These are phyloP conservation scores for Glareola pratincola DNA, from an alignment of 2,113 vertebrate species.

Conservation along the genomic window DNA sequence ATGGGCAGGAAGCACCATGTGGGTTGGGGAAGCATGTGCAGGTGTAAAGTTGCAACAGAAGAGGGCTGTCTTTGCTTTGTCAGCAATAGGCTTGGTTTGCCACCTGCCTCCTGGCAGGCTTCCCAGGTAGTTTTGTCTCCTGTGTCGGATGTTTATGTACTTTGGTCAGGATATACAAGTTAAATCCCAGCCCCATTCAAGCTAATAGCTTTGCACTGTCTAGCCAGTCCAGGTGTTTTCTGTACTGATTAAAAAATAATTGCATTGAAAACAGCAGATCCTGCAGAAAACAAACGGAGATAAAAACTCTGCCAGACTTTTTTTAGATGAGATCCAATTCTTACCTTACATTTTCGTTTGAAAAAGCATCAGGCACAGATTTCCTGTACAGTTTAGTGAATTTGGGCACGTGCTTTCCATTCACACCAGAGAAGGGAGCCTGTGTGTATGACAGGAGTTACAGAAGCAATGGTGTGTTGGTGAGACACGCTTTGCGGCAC, in stretches of 20 bases:
- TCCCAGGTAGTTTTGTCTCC: background rate
- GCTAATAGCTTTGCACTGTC: background rate
- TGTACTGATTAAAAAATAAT: background rate
- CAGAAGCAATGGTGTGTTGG: accelerated
- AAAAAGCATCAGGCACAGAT: background rate
- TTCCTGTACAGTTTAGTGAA: accelerated
- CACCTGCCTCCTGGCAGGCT: background rate
- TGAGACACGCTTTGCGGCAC: accelerated
- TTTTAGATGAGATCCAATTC: background rate
- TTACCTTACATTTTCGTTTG: accelerated
- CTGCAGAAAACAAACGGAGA: background rate
- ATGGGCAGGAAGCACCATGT: background rate
- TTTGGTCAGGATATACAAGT: background rate
- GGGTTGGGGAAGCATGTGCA: accelerated
- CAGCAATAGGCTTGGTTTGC: background rate
- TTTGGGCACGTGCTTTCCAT: accelerated
- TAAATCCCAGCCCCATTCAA: background rate
- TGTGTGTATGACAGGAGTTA: accelerated
- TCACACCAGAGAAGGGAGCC: accelerated
- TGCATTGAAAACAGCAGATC: background rate
- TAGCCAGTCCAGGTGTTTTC: background rate
- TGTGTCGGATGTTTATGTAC: accelerated
- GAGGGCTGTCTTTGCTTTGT: background rate
- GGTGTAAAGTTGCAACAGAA: background rate
- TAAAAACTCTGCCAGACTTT: background rate